Evolutionary conservation across 2,113 vertebrate genomes (phyloP).

Genomic region (Lucifuga dentata): DNA sequence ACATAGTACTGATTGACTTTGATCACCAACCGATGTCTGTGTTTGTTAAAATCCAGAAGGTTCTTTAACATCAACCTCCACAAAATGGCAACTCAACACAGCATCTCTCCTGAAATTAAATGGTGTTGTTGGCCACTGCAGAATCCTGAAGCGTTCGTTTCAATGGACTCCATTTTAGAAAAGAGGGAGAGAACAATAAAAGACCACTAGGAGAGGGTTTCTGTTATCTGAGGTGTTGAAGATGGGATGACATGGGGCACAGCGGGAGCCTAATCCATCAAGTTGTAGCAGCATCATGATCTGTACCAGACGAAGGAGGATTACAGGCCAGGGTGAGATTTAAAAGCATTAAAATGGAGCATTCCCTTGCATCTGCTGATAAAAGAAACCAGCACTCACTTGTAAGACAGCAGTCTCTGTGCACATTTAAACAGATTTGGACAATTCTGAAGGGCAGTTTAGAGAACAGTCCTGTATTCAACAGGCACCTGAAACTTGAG

Average conservation of each 20-base stretch:
- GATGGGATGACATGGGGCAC: neutral
- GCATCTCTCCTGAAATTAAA: too few relatives aligned
- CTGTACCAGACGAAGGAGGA: neutral
- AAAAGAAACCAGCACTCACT: neutral
- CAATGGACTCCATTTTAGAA: conserved; percentile 13
- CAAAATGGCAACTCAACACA: too few relatives aligned
- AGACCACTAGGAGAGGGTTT: conserved; percentile 3
- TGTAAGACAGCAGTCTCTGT: neutral
- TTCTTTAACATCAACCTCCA: too few relatives aligned
- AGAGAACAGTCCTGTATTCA: neutral
- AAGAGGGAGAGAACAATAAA: neutral
- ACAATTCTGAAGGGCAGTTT: too few relatives aligned
- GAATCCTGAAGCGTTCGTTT: neutral
- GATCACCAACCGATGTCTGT: too few relatives aligned
- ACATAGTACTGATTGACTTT: too few relatives aligned
- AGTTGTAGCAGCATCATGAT: neutral
- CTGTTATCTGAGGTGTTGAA: conserved; percentile 2
- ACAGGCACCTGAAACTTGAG: conserved; percentile 8
- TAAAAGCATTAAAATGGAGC: conserved; percentile 15
- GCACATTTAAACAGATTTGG: neutral
- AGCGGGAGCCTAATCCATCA: conserved; percentile 1
- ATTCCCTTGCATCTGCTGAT: conserved; percentile 11
- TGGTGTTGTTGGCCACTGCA: too few relatives aligned
- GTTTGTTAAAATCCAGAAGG: too few relatives aligned
- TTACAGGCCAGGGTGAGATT: conserved; percentile 8